phyloP scores from a whole-genome alignment of 1,140 invertebrate species.

The Aphelenchoides fujianensis region DNA sequence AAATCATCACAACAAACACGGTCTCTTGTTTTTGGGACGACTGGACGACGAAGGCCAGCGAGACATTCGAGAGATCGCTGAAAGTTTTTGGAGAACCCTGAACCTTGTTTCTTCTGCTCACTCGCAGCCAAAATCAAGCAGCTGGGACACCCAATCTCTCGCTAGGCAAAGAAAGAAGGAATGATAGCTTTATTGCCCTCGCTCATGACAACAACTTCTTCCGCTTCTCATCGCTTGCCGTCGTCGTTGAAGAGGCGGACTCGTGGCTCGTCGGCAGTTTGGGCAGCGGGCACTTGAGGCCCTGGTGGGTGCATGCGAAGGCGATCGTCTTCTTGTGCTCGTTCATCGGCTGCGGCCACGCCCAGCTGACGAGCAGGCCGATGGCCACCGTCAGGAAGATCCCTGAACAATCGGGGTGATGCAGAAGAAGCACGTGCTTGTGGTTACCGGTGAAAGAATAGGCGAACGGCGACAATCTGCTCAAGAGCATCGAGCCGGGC shows the following conservation, averaged over 20 bases:
- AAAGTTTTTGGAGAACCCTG: too few relatives aligned
- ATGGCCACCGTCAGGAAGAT: conserved; percentile 19
- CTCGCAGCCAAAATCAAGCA: too few relatives aligned
- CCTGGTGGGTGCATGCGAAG: conserved; percentile 30
- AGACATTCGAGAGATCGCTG: too few relatives aligned
- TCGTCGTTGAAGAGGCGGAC: too few relatives aligned
- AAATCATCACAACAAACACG: too few relatives aligned
- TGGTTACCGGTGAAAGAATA: too few relatives aligned
- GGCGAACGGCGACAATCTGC: conserved; percentile 37
- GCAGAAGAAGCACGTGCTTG: too few relatives aligned
- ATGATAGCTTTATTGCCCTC: background rate
- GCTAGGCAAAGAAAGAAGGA: too few relatives aligned
- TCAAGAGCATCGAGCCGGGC: conserved; percentile 8
- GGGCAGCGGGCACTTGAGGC: conserved; percentile 8
- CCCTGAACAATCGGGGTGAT: conserved; percentile 26
- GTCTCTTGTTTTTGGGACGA: too few relatives aligned
- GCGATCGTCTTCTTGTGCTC: conserved; percentile 8
- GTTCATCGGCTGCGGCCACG: conserved; percentile 33
- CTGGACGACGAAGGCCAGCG: too few relatives aligned
- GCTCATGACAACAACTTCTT: background rate
- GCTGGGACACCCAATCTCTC: too few relatives aligned
- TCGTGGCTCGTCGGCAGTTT: background rate
- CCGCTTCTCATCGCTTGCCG: background rate
- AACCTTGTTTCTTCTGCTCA: too few relatives aligned
- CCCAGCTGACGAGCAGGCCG: conserved; percentile 25